A percentile compares a stretch with the other conserved stretches of the same genome.
phyloP scores from a whole-genome alignment of 2,888 invertebrate species.

The Apantesis nais region DNA sequence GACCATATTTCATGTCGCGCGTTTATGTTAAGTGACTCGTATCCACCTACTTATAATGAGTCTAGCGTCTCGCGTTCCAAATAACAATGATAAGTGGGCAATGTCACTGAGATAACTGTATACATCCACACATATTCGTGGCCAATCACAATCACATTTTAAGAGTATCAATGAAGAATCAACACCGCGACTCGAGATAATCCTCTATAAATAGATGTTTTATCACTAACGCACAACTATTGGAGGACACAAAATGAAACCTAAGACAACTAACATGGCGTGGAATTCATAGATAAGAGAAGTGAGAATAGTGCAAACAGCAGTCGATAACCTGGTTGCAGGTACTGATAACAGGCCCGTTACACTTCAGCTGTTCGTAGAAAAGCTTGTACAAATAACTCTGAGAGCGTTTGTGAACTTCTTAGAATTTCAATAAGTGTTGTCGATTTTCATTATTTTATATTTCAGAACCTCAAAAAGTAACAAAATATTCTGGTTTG shows the following conservation, averaged over 20 bases:
- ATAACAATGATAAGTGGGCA: constrained; percentile 54
- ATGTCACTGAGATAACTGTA: constrained; percentile 48
- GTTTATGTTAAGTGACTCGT: constrained; percentile 55
- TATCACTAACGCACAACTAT: constrained; percentile 60
- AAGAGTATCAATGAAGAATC: constrained; percentile 48
- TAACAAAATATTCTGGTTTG: constrained; percentile 34
- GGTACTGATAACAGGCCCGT: constrained; percentile 66
- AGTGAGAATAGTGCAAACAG: constrained; percentile 78
- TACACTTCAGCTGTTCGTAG: constrained; percentile 58
- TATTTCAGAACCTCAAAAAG: constrained; percentile 53
- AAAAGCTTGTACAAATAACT: constrained; percentile 48
- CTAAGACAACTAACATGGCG: constrained; percentile 68
- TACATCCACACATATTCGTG: neutral
- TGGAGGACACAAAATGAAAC: constrained; percentile 57
- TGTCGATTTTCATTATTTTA: constrained; percentile 42
- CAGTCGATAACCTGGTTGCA: constrained; percentile 81
- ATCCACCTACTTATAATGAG: constrained; percentile 40
- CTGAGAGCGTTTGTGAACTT: constrained; percentile 44
- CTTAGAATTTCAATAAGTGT: constrained; percentile 45
- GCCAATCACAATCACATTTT: constrained; percentile 51
- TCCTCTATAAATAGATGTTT: constrained; percentile 70
- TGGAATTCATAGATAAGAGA: constrained; percentile 74
- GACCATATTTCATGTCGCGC: constrained; percentile 52
- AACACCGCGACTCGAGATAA: constrained; percentile 55
- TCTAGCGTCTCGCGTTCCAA: constrained; percentile 48